A percentile compares a stretch with the other conserved stretches of the same genome.
Conservation (phyloP, 2,797 vertebrate genomes). For the Rhincodon typus region DNA sequence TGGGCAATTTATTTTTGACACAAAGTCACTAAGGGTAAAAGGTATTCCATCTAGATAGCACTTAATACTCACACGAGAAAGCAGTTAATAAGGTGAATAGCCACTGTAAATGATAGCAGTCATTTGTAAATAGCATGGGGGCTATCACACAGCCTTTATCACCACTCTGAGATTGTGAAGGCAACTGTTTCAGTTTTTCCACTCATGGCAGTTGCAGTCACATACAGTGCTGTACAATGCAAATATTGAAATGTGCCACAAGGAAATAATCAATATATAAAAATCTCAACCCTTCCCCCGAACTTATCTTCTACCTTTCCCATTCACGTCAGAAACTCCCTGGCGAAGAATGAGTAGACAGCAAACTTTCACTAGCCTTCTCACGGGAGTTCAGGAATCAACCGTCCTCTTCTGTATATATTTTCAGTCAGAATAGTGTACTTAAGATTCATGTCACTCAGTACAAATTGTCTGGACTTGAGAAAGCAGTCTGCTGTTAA, state of each 20-base stretch:
- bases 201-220: too few relatives aligned
- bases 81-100: too few relatives aligned
- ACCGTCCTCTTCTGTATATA: too few relatives aligned
- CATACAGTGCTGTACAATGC: not conserved
- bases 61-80: too few relatives aligned
- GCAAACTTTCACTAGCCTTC: not conserved
- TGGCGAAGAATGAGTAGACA: not conserved
- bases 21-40: too few relatives aligned
- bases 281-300: not conserved
- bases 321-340: not conserved
- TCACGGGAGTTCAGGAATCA: not conserved
- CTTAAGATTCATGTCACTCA: constrained; percentile 7
- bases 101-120: too few relatives aligned
- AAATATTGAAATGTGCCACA: not conserved
- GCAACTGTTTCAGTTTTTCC: too few relatives aligned
- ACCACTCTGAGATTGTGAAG: too few relatives aligned
- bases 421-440: not conserved
- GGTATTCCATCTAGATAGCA: too few relatives aligned
- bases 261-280: not conserved
- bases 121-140: too few relatives aligned
- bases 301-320: not conserved
- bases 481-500: not conserved
- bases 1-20: too few relatives aligned
- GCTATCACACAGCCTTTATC: too few relatives aligned
- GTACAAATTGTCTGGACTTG: not conserved